Evolutionary conservation across 2,113 vertebrate genomes (phyloP).

Genomic region (Scomber scombrus): DNA sequence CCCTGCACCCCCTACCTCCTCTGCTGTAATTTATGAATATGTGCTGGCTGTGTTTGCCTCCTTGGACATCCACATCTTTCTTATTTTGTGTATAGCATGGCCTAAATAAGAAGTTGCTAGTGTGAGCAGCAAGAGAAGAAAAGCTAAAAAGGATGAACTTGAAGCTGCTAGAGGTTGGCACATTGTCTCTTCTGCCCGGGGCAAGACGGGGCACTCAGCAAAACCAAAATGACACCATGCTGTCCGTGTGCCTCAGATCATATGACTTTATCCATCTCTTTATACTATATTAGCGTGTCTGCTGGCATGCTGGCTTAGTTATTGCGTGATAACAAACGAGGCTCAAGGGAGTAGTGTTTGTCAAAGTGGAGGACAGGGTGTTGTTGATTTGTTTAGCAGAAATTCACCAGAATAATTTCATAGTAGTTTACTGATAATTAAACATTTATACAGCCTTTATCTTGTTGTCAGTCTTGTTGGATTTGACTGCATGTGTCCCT

Average conservation of each 20-base stretch:
- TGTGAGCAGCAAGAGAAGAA: background rate
- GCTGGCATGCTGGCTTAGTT: slow-evolving; percentile 1
- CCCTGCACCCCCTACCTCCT: no score
- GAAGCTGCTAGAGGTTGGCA: background rate
- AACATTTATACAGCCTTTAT: no score
- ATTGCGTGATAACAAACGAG: background rate
- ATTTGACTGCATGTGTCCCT: no score
- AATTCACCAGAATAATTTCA: no score
- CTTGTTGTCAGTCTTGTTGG: no score
- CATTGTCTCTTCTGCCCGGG: background rate
- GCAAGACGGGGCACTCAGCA: slow-evolving; percentile 3
- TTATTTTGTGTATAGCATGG: background rate
- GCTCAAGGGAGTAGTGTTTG: background rate
- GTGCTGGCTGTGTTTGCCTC: no score
- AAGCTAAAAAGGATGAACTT: slow-evolving; percentile 1
- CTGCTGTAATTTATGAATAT: no score
- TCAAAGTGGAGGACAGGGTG: background rate
- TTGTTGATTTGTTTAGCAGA: no score
- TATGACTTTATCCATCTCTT: background rate
- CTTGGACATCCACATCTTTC: no score
- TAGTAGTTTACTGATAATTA: no score
- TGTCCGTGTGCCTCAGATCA: slow-evolving; percentile 4
- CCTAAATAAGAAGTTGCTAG: background rate
- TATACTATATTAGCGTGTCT: background rate
- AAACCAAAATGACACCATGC: slow-evolving; percentile 8